Evolutionary conservation across 2,113 vertebrate species (phyloP).

Genomic region (Anhinga anhinga): DNA sequence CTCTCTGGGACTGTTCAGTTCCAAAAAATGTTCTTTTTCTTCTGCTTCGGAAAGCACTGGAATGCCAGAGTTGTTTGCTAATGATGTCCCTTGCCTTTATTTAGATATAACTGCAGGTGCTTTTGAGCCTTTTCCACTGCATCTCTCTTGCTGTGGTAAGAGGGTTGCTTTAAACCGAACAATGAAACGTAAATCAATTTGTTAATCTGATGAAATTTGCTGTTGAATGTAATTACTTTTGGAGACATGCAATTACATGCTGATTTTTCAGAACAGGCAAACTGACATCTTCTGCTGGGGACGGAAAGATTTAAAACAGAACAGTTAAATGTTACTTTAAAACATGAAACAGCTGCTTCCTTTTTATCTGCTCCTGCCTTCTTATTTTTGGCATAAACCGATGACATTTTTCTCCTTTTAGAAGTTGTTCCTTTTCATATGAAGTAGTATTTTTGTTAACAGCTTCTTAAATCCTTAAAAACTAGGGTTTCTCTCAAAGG

Average conservation of each 20-base stretch:
- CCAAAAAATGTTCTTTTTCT: background rate
- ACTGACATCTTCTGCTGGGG: conserved; percentile 40
- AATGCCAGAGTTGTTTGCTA: background rate
- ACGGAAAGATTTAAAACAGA: conserved; percentile 15
- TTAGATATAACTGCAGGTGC: background rate
- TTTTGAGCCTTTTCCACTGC: background rate
- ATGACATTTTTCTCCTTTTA: conserved; percentile 32
- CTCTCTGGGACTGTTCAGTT: background rate
- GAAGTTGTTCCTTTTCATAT: background rate
- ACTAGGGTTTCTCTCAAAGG: background rate
- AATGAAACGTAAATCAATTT: conserved; percentile 41
- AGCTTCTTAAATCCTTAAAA: background rate
- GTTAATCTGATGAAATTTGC: conserved; percentile 59
- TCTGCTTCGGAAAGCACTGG: background rate
- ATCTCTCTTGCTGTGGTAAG: background rate
- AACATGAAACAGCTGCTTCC: conserved; percentile 56
- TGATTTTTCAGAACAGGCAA: conserved; percentile 29
- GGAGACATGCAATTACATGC: conserved; percentile 39
- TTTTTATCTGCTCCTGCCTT: conserved; percentile 33
- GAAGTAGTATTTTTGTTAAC: background rate
- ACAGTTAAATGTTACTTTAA: conserved; percentile 23
- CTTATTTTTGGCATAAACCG: background rate
- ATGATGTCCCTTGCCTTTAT: conserved; percentile 21
- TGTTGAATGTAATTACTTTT: conserved; percentile 55
- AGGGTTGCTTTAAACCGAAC: background rate